Conservation (phyloP, 2,888 invertebrate genomes). For the Arrhopalites spinosus region DNA sequence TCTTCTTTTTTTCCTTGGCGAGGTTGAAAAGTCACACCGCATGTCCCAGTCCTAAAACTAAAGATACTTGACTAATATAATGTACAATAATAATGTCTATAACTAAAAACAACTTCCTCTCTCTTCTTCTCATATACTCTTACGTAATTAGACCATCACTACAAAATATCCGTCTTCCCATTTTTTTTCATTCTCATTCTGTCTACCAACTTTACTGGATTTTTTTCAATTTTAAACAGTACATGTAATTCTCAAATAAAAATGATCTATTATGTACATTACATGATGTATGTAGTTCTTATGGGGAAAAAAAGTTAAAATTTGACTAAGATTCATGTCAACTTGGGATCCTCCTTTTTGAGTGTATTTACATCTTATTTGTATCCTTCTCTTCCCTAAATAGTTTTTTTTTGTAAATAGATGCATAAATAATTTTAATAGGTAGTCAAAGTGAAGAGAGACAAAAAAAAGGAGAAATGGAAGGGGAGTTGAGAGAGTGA, state of each 20-base stretch:
- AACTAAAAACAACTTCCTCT: background rate
- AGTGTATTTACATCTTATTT: background rate
- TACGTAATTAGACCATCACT: conserved; percentile 23
- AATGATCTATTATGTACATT: background rate
- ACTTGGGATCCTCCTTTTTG: no score
- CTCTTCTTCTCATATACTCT: no score
- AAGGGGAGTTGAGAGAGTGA: background rate
- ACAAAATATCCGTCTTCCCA: background rate
- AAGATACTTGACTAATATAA: background rate
- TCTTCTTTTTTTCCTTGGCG: background rate
- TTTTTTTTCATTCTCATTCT: background rate
- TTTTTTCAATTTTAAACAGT: no score
- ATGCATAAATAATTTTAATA: conserved; percentile 11
- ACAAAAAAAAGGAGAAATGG: background rate
- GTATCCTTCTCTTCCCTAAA: background rate
- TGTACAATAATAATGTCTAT: background rate
- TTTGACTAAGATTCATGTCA: no score
- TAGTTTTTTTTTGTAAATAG: background rate
- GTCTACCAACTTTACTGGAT: background rate
- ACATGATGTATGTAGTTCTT: background rate
- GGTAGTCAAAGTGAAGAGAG: background rate
- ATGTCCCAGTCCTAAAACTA: conserved; percentile 24
- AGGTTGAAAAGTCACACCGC: no score
- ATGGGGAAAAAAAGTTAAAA: background rate
- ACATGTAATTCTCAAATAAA: background rate